Conservation (phyloP, 2,113 vertebrate species). For the Sylvilagus bachmani region DNA sequence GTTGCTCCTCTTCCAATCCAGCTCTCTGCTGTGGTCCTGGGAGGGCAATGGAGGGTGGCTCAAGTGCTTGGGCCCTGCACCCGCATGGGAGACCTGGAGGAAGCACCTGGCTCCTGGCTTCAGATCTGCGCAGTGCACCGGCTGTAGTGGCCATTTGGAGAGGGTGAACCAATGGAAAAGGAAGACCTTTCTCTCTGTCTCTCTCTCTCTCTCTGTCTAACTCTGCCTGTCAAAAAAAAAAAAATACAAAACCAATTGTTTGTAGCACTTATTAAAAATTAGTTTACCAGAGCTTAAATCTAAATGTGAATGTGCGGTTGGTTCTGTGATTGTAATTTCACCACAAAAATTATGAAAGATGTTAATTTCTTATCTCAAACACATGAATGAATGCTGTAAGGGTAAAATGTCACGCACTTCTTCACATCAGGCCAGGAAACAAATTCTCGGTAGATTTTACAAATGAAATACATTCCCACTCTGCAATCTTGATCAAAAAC, state of each 20-base stretch:
- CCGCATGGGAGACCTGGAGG: no score
- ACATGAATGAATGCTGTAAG: neutral
- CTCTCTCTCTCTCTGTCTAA: no score
- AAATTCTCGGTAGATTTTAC: neutral
- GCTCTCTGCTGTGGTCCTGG: no score
- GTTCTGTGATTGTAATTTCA: conserved; percentile 36
- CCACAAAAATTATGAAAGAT: conserved; percentile 6
- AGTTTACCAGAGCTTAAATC: conserved; percentile 18
- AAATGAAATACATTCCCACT: neutral
- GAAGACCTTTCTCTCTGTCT: no score
- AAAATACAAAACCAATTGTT: neutral
- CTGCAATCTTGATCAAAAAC: neutral
- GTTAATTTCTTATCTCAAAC: conserved; percentile 10
- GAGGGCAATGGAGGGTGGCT: no score
- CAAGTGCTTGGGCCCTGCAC: no score
- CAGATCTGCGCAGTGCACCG: no score
- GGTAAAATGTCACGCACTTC: neutral
- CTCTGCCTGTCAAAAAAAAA: no score
- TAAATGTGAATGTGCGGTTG: neutral
- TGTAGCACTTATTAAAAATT: neutral
- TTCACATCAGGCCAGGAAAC: neutral
- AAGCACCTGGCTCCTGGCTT: no score
- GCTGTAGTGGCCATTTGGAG: no score
- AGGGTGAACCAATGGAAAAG: no score
- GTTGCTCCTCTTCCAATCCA: no score